Conservation (phyloP, 2,797 vertebrate genomes). For the Oceanodroma leucorhoa region DNA sequence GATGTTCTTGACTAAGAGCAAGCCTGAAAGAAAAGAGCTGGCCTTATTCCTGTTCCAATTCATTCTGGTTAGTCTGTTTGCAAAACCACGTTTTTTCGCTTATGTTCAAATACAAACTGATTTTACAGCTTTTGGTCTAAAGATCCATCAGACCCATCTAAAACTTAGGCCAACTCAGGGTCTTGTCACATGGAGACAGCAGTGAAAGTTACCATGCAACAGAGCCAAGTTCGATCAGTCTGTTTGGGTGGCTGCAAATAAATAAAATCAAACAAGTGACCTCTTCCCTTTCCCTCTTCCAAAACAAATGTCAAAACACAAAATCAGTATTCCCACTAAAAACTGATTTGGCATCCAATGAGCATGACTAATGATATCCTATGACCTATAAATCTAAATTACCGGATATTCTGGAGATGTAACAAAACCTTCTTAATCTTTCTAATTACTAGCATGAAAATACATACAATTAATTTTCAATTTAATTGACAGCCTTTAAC, state of each 20-base stretch:
- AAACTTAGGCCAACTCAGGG: neutral
- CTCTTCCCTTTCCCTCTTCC: neutral
- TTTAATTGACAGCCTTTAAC: neutral
- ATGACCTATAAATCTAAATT: neutral
- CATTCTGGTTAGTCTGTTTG: neutral
- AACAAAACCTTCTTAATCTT: neutral
- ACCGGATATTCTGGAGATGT: neutral
- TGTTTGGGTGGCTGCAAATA: neutral
- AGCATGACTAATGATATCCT: neutral
- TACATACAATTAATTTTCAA: neutral
- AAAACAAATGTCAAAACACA: slow-evolving; percentile 25
- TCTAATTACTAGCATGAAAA: neutral
- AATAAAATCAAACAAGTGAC: neutral
- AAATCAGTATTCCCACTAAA: slow-evolving; percentile 22
- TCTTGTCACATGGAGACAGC: neutral
- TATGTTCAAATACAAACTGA: neutral
- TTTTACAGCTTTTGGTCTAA: neutral
- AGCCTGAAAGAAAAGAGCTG: neutral
- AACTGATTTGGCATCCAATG: neutral
- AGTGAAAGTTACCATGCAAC: neutral
- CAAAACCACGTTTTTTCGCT: neutral
- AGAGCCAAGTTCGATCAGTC: neutral
- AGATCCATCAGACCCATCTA: neutral
- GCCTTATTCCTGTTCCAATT: neutral
- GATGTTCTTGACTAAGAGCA: neutral